Percentiles rank a stretch among this genome's conserved stretches.
Evolutionary conservation across 2,888 invertebrate genomes (phyloP).

Genomic region (Caenorhabditis angaria): DNA sequence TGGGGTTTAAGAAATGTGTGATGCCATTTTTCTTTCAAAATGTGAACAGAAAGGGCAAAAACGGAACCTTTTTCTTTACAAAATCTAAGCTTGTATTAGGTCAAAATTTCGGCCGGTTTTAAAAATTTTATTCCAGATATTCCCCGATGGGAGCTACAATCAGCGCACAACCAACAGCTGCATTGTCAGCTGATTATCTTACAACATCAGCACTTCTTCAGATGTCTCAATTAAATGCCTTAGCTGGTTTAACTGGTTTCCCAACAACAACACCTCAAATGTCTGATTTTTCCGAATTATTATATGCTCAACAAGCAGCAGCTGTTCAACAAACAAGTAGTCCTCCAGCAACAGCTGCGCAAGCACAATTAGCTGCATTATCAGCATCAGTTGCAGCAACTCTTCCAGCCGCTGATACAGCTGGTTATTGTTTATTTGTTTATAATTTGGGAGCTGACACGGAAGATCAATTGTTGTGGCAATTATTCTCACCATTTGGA

Average conservation of each 20-base stretch:
- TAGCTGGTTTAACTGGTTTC: slow-evolving; percentile 31
- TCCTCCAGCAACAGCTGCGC: slow-evolving; percentile 22
- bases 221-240: slow-evolving; percentile 77
- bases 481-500: slow-evolving; percentile 94
- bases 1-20: too few relatives aligned
- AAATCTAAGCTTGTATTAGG: not conserved
- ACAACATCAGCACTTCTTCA: slow-evolving; percentile 74
- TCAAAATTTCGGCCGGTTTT: too few relatives aligned
- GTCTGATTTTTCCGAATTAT: not conserved
- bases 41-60: too few relatives aligned
- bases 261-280: not conserved
- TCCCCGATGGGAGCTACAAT: slow-evolving; percentile 80
- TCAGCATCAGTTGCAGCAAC: slow-evolving; percentile 46
- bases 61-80: too few relatives aligned
- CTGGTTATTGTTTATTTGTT: slow-evolving; percentile 91
- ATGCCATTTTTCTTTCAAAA: too few relatives aligned
- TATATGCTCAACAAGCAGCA: slow-evolving; percentile 21
- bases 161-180: slow-evolving; percentile 41
- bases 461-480: slow-evolving; percentile 90
- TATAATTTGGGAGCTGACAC: slow-evolving; percentile 91
- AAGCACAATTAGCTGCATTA: slow-evolving; percentile 48
- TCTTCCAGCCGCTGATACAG: slow-evolving; percentile 70
- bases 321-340: slow-evolving; percentile 19
- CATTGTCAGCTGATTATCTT: slow-evolving; percentile 74
- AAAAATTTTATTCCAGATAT: slow-evolving; percentile 77